Conservation (phyloP, 1,140 invertebrate species). For the Drosophila bocki region DNA sequence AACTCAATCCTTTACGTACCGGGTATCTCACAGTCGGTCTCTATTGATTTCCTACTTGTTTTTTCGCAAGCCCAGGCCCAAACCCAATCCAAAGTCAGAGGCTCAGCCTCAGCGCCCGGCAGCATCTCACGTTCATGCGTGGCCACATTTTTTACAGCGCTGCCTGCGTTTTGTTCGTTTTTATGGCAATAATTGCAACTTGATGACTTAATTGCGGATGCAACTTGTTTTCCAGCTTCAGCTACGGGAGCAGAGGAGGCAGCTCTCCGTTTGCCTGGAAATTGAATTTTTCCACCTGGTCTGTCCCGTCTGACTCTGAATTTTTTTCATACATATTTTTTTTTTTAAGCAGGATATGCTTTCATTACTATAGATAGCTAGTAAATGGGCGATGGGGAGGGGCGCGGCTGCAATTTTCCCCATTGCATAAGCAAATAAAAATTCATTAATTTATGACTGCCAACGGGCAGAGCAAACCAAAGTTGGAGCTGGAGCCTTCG, state of each 20-base stretch:
- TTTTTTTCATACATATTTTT: not conserved
- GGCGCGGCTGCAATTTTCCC: slow-evolving; percentile 63
- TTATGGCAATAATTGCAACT: slow-evolving; percentile 84
- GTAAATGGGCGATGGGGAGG: slow-evolving; percentile 22
- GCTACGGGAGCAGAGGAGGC: slow-evolving; percentile 19
- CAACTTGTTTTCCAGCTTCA: slow-evolving; percentile 79
- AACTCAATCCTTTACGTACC: not conserved
- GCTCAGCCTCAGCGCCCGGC: slow-evolving; percentile 41
- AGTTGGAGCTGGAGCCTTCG: slow-evolving; percentile 11
- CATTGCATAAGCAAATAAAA: slow-evolving; percentile 84
- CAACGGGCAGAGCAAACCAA: slow-evolving; percentile 56
- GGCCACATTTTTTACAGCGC: slow-evolving; percentile 74
- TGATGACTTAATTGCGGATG: slow-evolving; percentile 84
- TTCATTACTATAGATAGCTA: slow-evolving; percentile 77
- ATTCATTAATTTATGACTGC: slow-evolving; percentile 82
- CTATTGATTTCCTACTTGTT: not conserved
- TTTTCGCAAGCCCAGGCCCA: slow-evolving; percentile 6
- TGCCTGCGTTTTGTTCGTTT: slow-evolving; percentile 81
- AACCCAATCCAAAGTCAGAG: slow-evolving; percentile 25
- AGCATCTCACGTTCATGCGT: slow-evolving; percentile 78
- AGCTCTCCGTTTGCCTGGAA: slow-evolving; percentile 63
- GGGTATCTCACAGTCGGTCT: slow-evolving; percentile 4
- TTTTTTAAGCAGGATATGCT: slow-evolving; percentile 80
- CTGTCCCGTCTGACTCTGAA: slow-evolving; percentile 34
- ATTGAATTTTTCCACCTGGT: slow-evolving; percentile 83